A percentile compares a stretch with the other conserved stretches of the same genome.
Conservation (phyloP, 2,113 vertebrate species). For the Clarias batrachus region DNA sequence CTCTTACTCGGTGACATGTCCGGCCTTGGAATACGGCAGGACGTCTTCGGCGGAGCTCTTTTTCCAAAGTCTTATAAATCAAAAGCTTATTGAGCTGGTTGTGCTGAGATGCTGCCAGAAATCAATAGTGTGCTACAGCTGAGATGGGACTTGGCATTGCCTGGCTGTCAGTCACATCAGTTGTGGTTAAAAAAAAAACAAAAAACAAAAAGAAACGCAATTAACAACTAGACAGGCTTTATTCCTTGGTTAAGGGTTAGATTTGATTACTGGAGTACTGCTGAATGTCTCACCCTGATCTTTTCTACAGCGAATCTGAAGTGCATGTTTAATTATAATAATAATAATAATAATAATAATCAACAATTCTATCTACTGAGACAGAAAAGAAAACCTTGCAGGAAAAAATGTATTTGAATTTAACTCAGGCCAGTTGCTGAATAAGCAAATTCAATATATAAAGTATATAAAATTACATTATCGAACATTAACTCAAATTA, state of each 20-base stretch:
- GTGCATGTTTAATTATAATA: neutral
- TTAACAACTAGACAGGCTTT: slow-evolving; percentile 48
- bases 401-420: neutral
- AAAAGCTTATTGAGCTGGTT: slow-evolving; percentile 63
- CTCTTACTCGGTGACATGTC: slow-evolving; percentile 48
- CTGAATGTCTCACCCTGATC: neutral
- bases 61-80: slow-evolving; percentile 63
- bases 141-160: slow-evolving; percentile 54
- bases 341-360: neutral
- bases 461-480: neutral
- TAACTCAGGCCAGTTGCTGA: neutral
- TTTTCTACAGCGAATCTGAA: neutral
- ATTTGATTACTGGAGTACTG: neutral
- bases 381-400: neutral
- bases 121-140: slow-evolving; percentile 56
- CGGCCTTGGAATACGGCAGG: slow-evolving; percentile 23
- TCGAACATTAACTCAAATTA: neutral
- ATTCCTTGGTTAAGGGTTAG: neutral
- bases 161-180: slow-evolving; percentile 50
- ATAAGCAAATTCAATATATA: neutral
- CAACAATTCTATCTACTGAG: neutral
- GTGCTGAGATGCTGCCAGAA: slow-evolving; percentile 50
- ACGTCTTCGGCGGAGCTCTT: slow-evolving; percentile 37
- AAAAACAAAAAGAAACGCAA: slow-evolving; percentile 63
- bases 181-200: slow-evolving; percentile 60